Conservation (phyloP, 2,888 invertebrate species). For the Troilus luridus region DNA sequence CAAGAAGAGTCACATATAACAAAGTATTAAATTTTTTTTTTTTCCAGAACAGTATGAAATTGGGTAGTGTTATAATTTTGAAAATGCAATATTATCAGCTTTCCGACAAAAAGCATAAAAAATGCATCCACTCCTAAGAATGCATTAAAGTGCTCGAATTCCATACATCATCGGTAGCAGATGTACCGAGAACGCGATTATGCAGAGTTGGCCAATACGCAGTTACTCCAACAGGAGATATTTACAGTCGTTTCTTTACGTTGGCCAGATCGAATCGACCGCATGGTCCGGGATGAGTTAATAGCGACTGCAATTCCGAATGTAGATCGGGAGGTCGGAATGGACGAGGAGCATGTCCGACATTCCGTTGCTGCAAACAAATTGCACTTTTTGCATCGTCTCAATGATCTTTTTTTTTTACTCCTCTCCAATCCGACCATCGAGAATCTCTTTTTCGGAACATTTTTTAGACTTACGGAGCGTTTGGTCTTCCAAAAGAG, state of each 20-base stretch:
- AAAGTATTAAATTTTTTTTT: no score
- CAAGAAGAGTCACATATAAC: no score
- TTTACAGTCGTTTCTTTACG: constrained; percentile 24
- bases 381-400: background rate
- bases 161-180: background rate
- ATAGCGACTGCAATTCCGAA: constrained; percentile 33
- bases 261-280: background rate
- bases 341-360: background rate
- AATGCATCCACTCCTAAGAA: no score
- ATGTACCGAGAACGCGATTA: background rate
- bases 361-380: background rate
- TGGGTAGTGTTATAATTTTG: no score
- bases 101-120: no score
- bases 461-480: background rate
- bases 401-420: constrained; percentile 15
- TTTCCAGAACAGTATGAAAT: no score
- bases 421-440: background rate
- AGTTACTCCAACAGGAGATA: background rate
- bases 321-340: constrained; percentile 21
- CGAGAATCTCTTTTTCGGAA: background rate
- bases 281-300: constrained; percentile 33
- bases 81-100: no score
- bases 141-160: background rate
- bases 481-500: background rate
- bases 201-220: background rate